Base-by-base conservation (phyloP, 2,113 vertebrate species). In the Dicentrarchus labrax region DNA sequence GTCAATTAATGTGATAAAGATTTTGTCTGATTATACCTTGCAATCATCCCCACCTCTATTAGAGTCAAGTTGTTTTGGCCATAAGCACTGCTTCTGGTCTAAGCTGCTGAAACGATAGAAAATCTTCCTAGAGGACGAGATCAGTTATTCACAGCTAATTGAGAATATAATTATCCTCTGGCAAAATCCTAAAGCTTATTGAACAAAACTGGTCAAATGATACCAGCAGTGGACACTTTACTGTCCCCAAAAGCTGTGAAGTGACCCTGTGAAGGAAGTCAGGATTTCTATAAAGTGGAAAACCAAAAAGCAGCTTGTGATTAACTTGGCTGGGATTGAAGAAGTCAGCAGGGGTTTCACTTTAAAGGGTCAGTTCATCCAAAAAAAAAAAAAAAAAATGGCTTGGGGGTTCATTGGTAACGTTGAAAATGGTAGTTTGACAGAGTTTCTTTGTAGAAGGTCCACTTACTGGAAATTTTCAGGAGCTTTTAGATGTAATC, bases 1-100 rank as follows among this genome's bases (percentile, higher is more conserved):
- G 79, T 70, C 72, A 83, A 87, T 93, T 89, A 92, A 65, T 11
- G 43, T 24, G 50, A 53, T 9, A 39, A 48, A 85, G 78, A 89
- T 86, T 78, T 38, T 7, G 39, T 50, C 19, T 60, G 73, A 88
- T 84, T 80, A 76, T 2, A 38, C 53, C 69, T 64, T 71, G 11
- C 61, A 76, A 78, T 87, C 85, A 73, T 71, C 56, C 47, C 53
- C 67, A 80, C 68, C 79, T 85, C 85, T 66, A 82, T 89, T 73
- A 83, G 54, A 70, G 50, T 73, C 47, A 9, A 48, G 53, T 39
- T 78, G 68, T 80, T 88, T 83, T 64, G 74, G 67, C 69, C 53
- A 65, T 22, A 21, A 88, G 72, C 69, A 66, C 48, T 30, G 62
- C 22, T 90, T 82, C 75, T 30, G 61, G 65, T 78, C 70, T 67